Conservation (phyloP, 2,797 vertebrate species). For the Dallia pectoralis region DNA sequence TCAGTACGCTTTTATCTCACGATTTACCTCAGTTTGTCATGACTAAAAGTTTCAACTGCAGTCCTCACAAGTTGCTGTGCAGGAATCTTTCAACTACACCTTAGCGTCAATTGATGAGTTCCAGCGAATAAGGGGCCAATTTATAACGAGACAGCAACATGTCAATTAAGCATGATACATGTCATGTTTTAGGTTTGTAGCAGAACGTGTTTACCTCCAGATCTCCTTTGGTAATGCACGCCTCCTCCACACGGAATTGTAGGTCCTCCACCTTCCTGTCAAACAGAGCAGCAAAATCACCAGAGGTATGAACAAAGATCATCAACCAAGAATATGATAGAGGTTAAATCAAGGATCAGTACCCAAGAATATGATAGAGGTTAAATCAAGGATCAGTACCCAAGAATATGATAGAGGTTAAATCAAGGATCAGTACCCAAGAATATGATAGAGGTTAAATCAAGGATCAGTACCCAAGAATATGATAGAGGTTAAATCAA, state of each 20-base stretch:
- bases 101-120: neutral
- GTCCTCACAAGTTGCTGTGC: neutral
- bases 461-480: neutral
- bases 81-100: neutral
- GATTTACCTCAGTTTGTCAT: neutral
- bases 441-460: neutral
- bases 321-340: neutral
- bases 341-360: neutral
- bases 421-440: neutral
- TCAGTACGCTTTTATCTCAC: neutral
- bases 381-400: neutral
- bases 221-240: conserved; percentile 99
- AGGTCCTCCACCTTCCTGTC: conserved; percentile 97
- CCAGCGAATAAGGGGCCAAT: neutral
- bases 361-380: neutral
- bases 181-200: conserved; percentile 7
- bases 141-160: neutral
- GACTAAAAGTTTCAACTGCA: neutral
- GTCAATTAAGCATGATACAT: neutral
- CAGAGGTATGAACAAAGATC: neutral
- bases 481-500: neutral
- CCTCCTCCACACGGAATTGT: conserved; percentile 98
- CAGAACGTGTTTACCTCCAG: conserved; percentile 86
- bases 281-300: conserved; percentile 21
- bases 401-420: neutral